Conservation (phyloP, 2,113 vertebrate species). For the Tupaia chinensis region DNA sequence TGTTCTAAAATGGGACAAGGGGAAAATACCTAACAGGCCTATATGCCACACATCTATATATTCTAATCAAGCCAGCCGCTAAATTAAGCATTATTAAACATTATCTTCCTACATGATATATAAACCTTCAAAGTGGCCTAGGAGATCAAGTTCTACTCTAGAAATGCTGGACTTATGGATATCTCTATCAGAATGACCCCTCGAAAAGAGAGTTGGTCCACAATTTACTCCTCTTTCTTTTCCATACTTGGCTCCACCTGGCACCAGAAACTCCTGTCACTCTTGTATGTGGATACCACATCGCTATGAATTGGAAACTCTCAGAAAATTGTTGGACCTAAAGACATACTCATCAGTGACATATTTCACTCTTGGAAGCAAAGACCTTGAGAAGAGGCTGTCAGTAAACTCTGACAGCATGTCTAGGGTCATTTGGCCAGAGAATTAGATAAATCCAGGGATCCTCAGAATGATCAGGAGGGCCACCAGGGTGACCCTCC, state of each 20-base stretch:
- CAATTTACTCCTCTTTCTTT: background rate
- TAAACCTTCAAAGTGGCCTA: background rate
- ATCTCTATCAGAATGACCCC: background rate
- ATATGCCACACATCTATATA: background rate
- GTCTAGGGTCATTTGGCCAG: background rate
- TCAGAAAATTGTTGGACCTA: background rate
- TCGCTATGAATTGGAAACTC: background rate
- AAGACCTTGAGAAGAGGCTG: background rate
- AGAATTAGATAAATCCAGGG: background rate
- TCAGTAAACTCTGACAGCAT: background rate
- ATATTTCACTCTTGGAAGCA: background rate
- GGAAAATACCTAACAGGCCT: background rate
- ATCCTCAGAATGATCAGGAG: background rate
- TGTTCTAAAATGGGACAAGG: background rate
- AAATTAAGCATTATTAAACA: background rate
- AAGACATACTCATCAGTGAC: background rate
- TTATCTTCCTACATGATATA: background rate
- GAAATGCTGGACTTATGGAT: background rate
- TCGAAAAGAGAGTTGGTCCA: background rate
- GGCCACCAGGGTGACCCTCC: too few relatives aligned
- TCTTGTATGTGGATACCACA: background rate
- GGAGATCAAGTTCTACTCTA: background rate
- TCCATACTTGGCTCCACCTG: background rate
- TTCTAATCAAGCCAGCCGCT: background rate
- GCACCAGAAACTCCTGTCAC: too few relatives aligned